phyloP scores from a whole-genome alignment of 2,888 invertebrate species.

The Macaria liturata region DNA sequence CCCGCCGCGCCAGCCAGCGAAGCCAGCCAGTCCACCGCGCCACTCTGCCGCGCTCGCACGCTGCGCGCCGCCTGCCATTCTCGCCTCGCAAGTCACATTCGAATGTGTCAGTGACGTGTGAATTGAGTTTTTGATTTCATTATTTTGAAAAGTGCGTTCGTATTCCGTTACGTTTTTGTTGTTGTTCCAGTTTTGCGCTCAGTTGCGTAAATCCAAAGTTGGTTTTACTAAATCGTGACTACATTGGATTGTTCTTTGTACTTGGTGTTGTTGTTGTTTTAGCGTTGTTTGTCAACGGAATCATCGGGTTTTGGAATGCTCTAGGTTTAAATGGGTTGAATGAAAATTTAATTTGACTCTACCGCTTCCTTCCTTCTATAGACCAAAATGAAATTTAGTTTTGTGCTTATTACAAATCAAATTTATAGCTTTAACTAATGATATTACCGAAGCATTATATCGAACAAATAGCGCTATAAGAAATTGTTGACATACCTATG shows the following conservation, averaged over 20 bases:
- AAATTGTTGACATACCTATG: too few relatives aligned
- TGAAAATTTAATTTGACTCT: neutral
- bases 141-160: constrained; percentile 31
- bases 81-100: constrained; percentile 34
- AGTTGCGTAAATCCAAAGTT: constrained; percentile 23
- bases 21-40: constrained; percentile 44
- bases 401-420: too few relatives aligned
- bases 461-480: too few relatives aligned
- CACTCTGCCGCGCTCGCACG: constrained; percentile 39
- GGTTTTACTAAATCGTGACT: constrained; percentile 28
- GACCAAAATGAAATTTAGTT: too few relatives aligned
- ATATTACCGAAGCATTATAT: too few relatives aligned
- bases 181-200: constrained; percentile 13
- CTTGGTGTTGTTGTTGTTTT: constrained; percentile 34
- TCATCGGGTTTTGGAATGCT: constrained; percentile 17
- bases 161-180: constrained; percentile 30
- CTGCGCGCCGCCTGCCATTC: constrained; percentile 25
- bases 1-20: constrained; percentile 38
- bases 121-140: constrained; percentile 10
- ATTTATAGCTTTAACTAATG: too few relatives aligned
- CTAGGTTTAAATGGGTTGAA: constrained; percentile 10
- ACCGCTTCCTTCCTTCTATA: neutral
- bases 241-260: constrained; percentile 28
- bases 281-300: constrained; percentile 21
- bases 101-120: constrained; percentile 41